These are phyloP conservation scores for Oxyura jamaicensis DNA, from an alignment of 2,113 vertebrate species.

Conservation along the genomic window DNA sequence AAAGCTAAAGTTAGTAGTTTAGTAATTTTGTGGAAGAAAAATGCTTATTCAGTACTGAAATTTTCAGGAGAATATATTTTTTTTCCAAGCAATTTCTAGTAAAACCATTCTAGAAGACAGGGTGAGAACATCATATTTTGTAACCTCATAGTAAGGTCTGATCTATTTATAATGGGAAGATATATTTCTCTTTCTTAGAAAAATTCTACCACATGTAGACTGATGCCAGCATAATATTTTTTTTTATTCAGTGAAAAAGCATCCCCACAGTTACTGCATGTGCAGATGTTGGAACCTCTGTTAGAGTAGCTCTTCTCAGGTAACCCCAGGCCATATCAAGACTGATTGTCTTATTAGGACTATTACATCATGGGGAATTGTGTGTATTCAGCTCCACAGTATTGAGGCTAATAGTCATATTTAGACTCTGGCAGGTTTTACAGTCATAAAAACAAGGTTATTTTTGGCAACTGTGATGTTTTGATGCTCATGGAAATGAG, in stretches of 20 bases:
- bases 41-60: not conserved
- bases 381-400: not conserved
- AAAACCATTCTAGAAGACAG: not conserved
- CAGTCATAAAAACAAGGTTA: constrained; percentile 30
- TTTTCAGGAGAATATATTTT: not conserved
- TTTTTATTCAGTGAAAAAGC: not conserved
- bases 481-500: not conserved
- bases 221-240: not conserved
- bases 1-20: not conserved
- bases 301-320: not conserved
- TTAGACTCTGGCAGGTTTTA: constrained; percentile 16
- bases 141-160: not conserved
- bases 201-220: not conserved
- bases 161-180: not conserved
- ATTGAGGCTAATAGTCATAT: not conserved
- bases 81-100: not conserved
- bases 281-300: not conserved
- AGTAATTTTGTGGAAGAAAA: not conserved
- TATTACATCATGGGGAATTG: not conserved
- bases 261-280: not conserved
- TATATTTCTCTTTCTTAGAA: not conserved
- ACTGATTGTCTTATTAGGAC: not conserved
- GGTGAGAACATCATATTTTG: not conserved
- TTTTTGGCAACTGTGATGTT: constrained; percentile 15
- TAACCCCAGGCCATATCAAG: not conserved